Percentiles rank a stretch among this genome's conserved stretches.
These are phyloP conservation scores for Hycleus phaleratus DNA, from an alignment of 1,140 invertebrate genomes.

Conservation along the genomic window DNA sequence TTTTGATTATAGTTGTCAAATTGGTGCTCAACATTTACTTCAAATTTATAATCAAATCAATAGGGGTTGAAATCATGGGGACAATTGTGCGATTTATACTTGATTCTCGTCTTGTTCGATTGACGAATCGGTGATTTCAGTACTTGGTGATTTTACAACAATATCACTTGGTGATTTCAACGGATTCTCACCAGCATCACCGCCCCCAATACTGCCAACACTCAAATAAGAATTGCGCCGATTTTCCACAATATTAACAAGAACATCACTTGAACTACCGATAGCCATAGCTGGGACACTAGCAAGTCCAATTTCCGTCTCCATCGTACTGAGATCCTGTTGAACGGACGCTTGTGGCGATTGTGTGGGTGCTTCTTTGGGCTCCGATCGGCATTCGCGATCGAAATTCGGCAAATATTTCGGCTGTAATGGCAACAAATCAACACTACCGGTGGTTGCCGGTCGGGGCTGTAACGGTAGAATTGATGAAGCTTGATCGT, in stretches of 20 bases:
- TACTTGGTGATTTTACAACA: constrained; percentile 29
- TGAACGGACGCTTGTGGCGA: background rate
- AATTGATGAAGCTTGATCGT: background rate
- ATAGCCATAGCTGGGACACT: constrained; percentile 34
- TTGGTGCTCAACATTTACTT: too few relatives aligned
- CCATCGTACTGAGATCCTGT: constrained; percentile 19
- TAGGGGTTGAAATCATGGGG: too few relatives aligned
- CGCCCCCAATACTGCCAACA: background rate
- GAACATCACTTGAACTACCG: constrained; percentile 32
- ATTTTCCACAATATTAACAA: constrained; percentile 35
- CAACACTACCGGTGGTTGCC: constrained; percentile 55
- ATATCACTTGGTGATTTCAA: constrained; percentile 14
- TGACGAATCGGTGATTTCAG: constrained; percentile 29
- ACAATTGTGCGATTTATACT: too few relatives aligned
- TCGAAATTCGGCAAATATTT: constrained; percentile 46
- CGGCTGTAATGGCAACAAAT: constrained; percentile 57
- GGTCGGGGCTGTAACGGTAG: constrained; percentile 53
- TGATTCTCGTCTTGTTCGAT: background rate
- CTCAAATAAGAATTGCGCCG: background rate
- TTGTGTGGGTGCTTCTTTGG: constrained; percentile 21
- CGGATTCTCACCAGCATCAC: background rate
- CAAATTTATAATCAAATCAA: too few relatives aligned
- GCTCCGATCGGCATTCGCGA: constrained; percentile 31
- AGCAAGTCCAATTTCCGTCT: constrained; percentile 23
- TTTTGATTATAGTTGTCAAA: too few relatives aligned